phyloP scores from a whole-genome alignment of 2,113 vertebrate species.

The Xyrauchen texanus region DNA sequence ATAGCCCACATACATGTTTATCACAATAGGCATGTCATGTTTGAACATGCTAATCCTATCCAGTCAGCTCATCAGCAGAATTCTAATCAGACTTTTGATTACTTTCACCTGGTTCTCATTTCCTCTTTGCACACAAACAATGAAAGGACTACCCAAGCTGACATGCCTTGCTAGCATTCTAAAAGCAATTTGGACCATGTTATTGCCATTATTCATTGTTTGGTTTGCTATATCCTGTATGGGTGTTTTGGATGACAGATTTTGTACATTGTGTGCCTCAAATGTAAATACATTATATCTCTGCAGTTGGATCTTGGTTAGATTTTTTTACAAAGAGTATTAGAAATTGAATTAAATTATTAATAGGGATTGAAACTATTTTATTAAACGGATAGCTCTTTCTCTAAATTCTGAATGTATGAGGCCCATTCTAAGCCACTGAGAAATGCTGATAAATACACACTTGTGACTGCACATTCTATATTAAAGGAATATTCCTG shows the following conservation, averaged over 20 bases:
- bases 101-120: slow-evolving; percentile 6
- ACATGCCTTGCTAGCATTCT: not conserved
- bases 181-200: too few species aligned
- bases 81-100: slow-evolving; percentile 19
- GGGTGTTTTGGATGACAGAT: not conserved
- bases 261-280: not conserved
- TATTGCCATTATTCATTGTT: not conserved
- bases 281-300: not conserved
- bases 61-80: not conserved
- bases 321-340: too few species aligned
- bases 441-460: too few species aligned
- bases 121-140: slow-evolving; percentile 6
- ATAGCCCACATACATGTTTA: not conserved
- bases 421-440: too few species aligned
- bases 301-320: too few species aligned
- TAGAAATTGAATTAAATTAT: too few species aligned
- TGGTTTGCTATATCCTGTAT: not conserved
- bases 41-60: not conserved
- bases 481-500: too few species aligned
- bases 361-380: too few species aligned
- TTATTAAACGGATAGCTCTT: too few species aligned
- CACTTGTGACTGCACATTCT: too few species aligned
- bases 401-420: too few species aligned
- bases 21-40: not conserved
- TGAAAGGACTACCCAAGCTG: not conserved